Base-by-base conservation (phyloP, 1,140 invertebrate species). In the Pseudomyrmex gracilis region DNA sequence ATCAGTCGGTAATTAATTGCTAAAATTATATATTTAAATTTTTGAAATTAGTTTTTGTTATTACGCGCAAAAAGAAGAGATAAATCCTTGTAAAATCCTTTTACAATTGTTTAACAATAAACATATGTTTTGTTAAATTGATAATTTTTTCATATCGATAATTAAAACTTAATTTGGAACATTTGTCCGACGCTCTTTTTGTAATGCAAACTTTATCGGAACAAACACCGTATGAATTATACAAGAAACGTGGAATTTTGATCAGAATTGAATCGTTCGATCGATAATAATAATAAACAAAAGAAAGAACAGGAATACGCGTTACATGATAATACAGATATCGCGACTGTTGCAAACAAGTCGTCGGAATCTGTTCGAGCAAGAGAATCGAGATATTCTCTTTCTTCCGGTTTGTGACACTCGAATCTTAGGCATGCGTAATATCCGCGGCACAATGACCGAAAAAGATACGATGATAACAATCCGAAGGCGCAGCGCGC, bases 391-490 rank as follows among this genome's bases (percentile, higher is more conserved):
- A 34, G 34, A 68, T 78, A 47, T 22, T 73, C 55, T 55, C 15
- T 55, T 55, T 60, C 60, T 89, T 87, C 84, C 80, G 85, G 66
- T 68, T 53, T 49, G 64, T 55, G 53, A 77, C 77, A 67, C 60
- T 53, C 70, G 66, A 58, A 73, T 73, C 66, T 66, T 74, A 67
- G 63, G 17, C 73, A 83, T 73, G 73, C 73, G 61, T 15, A 61
- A 57, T 83, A 85, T 76, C 85, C 87, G 61, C 55, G 45, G 24
- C 24, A 70, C 70, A 78, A 61, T 55, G 17, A 61, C 82, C 73
- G 73, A 84, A 58, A 71, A 87, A 87, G 85, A 83, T 78, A 87
- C 34, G 78, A 84, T 70, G 86, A 87, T 87, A 87, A 87, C 85
- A 87, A 77, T 43, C 73, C 64, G 73, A 70, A 51, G 66, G 66